Conservation (phyloP, 2,113 vertebrate species). For the Phalacrocorax brasilianus region DNA sequence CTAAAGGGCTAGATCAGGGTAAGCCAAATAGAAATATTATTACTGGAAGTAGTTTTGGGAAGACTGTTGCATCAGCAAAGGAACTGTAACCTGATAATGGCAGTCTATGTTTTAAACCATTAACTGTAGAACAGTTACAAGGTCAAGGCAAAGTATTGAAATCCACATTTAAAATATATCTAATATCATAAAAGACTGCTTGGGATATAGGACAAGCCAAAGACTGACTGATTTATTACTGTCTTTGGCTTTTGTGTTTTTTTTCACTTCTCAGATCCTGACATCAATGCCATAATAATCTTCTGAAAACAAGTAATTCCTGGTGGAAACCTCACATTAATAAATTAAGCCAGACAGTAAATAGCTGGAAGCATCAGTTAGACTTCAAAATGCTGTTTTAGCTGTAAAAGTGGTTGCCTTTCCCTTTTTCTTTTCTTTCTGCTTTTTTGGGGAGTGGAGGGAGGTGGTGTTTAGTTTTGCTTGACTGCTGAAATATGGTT, state of each 20-base stretch:
- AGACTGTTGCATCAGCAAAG: conserved; percentile 37
- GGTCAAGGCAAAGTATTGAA: conserved; percentile 38
- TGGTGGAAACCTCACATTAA: background rate
- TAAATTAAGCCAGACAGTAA: background rate
- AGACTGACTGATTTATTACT: background rate
- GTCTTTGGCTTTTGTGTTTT: background rate
- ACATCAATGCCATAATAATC: background rate
- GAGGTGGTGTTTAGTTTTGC: background rate
- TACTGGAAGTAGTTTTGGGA: conserved; percentile 48
- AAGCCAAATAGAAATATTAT: conserved; percentile 41
- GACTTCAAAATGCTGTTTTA: background rate
- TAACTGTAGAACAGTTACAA: conserved; percentile 29
- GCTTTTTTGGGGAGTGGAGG: rapidly evolving
- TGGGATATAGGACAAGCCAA: background rate
- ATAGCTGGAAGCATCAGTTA: background rate
- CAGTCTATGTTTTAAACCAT: background rate
- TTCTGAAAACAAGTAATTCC: conserved; percentile 14
- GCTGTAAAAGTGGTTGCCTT: background rate
- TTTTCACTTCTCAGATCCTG: background rate
- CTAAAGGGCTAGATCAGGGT: background rate
- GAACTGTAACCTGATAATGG: background rate
- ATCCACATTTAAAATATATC: conserved; percentile 1
- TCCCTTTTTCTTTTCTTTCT: background rate
- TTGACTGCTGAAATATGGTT: background rate
- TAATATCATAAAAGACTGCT: background rate